Percentiles rank a stretch among this genome's conserved stretches.
Conservation (phyloP, 1,140 invertebrate genomes). For the Brachionus rubens region DNA sequence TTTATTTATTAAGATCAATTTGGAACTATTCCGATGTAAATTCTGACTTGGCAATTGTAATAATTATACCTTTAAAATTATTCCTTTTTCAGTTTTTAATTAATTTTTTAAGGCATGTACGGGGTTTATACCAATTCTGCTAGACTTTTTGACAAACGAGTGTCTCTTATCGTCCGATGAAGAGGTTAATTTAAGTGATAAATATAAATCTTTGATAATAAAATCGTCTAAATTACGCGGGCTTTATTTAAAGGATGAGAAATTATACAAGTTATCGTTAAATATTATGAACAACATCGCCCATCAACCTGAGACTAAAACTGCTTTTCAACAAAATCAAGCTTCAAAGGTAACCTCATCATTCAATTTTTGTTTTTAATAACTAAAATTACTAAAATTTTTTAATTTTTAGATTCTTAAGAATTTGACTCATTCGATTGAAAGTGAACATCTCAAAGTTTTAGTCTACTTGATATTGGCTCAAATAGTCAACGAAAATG, state of each 20-base stretch:
- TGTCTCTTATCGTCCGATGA: slow-evolving; percentile 24
- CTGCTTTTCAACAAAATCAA: slow-evolving; percentile 11
- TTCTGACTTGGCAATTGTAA: background rate
- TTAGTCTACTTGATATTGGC: slow-evolving; percentile 20
- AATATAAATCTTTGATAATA: slow-evolving; percentile 42
- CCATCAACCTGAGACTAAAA: slow-evolving; percentile 28
- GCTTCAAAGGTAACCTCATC: background rate
- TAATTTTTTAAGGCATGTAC: background rate
- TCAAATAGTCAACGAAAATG: slow-evolving; percentile 33
- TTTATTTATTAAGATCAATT: slow-evolving; percentile 16
- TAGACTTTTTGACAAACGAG: slow-evolving; percentile 26
- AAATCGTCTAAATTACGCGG: slow-evolving; percentile 39
- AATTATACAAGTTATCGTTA: slow-evolving; percentile 26
- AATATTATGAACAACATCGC: slow-evolving; percentile 38
- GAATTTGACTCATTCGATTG: background rate
- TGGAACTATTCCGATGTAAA: slow-evolving; percentile 37
- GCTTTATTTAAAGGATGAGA: slow-evolving; percentile 40
- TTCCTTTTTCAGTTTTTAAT: background rate
- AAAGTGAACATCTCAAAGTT: slow-evolving; percentile 21
- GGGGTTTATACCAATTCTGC: slow-evolving; percentile 17
- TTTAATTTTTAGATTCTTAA: slow-evolving; percentile 2
- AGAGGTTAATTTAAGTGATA: slow-evolving; percentile 42
- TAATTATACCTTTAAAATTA: background rate
- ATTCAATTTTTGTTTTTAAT: background rate
- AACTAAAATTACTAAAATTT: background rate